Evolutionary conservation across 1,140 invertebrate species (phyloP).

Genomic region (Drosophila suzukii): DNA sequence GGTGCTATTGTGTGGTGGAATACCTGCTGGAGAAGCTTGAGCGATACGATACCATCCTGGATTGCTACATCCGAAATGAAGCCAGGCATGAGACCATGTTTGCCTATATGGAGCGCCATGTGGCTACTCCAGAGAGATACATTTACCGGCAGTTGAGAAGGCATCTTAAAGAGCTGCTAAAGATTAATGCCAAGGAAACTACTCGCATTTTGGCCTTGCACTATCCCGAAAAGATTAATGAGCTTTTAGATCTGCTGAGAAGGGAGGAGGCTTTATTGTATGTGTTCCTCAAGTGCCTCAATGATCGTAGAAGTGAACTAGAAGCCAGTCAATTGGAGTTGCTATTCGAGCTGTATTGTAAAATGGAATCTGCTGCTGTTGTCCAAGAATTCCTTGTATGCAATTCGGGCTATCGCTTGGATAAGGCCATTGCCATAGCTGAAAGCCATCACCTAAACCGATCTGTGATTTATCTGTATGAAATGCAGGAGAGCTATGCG

Average conservation of each 20-base stretch:
- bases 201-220: slow-evolving; percentile 86
- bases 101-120: slow-evolving; percentile 90
- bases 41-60: slow-evolving; percentile 84
- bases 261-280: slow-evolving; percentile 86
- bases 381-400: slow-evolving; percentile 73
- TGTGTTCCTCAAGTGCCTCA: slow-evolving; percentile 87
- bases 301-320: slow-evolving; percentile 86
- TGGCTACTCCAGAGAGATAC: slow-evolving; percentile 85
- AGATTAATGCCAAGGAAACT: slow-evolving; percentile 85
- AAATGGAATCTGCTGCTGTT: slow-evolving; percentile 84
- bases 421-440: slow-evolving; percentile 84
- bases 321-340: slow-evolving; percentile 86
- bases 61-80: slow-evolving; percentile 85
- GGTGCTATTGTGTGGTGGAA: slow-evolving; percentile 85
- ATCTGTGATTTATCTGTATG: slow-evolving; percentile 85
- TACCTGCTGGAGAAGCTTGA: slow-evolving; percentile 84
- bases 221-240: slow-evolving; percentile 77
- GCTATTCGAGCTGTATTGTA: slow-evolving; percentile 89
- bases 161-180: slow-evolving; percentile 81
- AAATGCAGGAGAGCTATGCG: slow-evolving; percentile 85
- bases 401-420: slow-evolving; percentile 68
- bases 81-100: slow-evolving; percentile 89
- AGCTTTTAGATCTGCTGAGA: slow-evolving; percentile 83
- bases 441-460: slow-evolving; percentile 79
- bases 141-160: slow-evolving; percentile 85